Evolutionary conservation across 2,888 invertebrate species (phyloP).

Genomic region (Augiades crinisus): DNA sequence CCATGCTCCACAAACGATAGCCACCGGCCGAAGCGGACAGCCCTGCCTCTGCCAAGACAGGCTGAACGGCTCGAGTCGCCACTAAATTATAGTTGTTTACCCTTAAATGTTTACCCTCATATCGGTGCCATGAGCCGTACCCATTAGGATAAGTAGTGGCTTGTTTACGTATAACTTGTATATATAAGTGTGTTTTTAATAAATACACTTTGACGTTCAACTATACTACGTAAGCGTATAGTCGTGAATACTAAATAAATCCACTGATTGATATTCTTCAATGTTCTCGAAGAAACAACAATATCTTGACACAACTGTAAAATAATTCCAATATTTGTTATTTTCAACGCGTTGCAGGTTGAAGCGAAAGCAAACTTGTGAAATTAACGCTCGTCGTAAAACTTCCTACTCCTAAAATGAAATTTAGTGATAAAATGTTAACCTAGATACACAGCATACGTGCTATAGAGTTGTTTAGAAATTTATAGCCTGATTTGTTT

Average conservation of each 20-base stretch:
- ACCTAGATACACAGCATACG: neutral
- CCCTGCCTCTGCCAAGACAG: constrained; percentile 30
- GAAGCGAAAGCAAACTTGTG: neutral
- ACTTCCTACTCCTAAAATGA: neutral
- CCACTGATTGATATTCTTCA: constrained; percentile 35
- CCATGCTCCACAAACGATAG: constrained; percentile 73
- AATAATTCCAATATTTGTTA: constrained; percentile 10
- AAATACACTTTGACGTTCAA: too few relatives aligned
- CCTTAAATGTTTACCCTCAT: constrained; percentile 19
- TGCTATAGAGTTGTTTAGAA: neutral
- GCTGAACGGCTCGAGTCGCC: constrained; percentile 19
- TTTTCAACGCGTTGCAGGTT: neutral
- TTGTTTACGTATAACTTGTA: too few relatives aligned
- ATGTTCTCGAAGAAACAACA: constrained; percentile 48
- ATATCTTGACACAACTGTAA: constrained; percentile 70
- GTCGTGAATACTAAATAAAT: neutral
- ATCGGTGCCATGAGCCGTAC: constrained; percentile 1
- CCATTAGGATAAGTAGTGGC: constrained; percentile 12
- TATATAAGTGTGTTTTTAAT: too few relatives aligned
- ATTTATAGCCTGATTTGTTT: constrained; percentile 4
- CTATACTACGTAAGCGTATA: too few relatives aligned
- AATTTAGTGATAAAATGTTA: neutral
- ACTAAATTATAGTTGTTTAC: constrained; percentile 22
- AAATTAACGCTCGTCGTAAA: neutral
- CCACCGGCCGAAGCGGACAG: constrained; percentile 49